phyloP scores from a whole-genome alignment of 2,888 invertebrate species.

The Folsomia candida region DNA sequence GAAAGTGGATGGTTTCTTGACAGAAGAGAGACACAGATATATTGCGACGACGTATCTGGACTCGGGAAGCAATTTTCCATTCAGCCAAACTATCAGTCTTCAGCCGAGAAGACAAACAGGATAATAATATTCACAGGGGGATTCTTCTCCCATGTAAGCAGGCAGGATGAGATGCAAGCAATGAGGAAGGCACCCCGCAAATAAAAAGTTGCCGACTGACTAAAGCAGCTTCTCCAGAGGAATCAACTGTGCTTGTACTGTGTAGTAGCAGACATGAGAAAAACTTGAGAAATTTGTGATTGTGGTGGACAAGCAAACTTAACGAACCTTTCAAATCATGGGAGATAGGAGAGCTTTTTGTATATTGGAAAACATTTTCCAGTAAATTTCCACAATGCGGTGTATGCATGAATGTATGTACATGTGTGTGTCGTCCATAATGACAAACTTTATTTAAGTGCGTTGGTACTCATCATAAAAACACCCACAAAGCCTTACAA shows the following conservation, averaged over 20 bases:
- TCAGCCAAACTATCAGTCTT: constrained; percentile 31
- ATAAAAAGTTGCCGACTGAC: neutral
- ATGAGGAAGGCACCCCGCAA: neutral
- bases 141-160: constrained; percentile 25
- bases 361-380: too few species aligned
- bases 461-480: neutral
- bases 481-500: too few species aligned
- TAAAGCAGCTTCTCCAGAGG: neutral
- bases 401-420: neutral
- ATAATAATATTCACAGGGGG: constrained; percentile 42
- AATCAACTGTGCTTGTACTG: too few species aligned
- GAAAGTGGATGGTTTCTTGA: constrained; percentile 4
- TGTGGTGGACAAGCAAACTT: constrained; percentile 15
- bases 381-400: too few species aligned
- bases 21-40: constrained; percentile 21
- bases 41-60: constrained; percentile 16
- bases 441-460: constrained; percentile 9
- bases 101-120: constrained; percentile 16
- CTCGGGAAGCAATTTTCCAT: constrained; percentile 22
- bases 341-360: too few species aligned
- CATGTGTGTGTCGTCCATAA: neutral
- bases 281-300: constrained; percentile 4
- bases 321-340: constrained; percentile 20
- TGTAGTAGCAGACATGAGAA: neutral
- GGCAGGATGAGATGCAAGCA: constrained; percentile 28